A percentile compares a stretch with the other conserved stretches of the same genome.
Conservation (phyloP, 2,113 vertebrate species). For the Tamias sibiricus region DNA sequence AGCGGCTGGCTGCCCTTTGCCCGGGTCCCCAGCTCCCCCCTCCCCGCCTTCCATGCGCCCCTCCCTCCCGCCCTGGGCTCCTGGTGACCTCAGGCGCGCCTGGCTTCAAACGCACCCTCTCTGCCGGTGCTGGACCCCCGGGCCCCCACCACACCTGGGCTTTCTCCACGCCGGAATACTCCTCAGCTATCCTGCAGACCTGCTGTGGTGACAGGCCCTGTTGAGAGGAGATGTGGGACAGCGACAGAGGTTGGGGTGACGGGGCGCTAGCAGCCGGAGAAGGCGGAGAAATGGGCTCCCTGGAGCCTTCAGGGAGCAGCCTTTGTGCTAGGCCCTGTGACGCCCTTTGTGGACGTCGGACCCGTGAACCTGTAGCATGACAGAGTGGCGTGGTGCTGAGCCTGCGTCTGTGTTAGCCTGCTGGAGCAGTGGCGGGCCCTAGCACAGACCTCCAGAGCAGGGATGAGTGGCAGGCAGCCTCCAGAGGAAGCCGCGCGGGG, state of each 20-base stretch:
- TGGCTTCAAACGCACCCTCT: not conserved
- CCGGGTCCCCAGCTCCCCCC: not conserved
- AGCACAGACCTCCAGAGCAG: no score
- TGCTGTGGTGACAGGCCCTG: no score
- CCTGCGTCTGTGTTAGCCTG: not conserved
- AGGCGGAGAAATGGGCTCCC: not conserved
- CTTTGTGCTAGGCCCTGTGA: not conserved
- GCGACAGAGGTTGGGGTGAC: not conserved
- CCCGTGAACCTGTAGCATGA: not conserved
- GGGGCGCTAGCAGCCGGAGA: not conserved
- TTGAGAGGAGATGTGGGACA: not conserved
- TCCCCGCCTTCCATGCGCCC: not conserved
- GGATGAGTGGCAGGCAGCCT: no score
- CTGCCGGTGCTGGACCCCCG: no score
- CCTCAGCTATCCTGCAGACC: not conserved
- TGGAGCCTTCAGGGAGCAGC: not conserved
- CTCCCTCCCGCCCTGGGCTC: not conserved
- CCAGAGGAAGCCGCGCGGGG: no score
- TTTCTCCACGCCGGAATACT: not conserved
- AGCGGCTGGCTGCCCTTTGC: not conserved
- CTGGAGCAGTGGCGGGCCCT: no score
- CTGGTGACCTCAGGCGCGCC: no score
- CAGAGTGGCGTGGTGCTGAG: not conserved
- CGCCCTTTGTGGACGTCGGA: not conserved
- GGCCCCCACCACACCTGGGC: fast-evolving